These are phyloP conservation scores for Onychostruthus taczanowskii DNA, from an alignment of 2,113 vertebrate genomes.

Conservation along the genomic window DNA sequence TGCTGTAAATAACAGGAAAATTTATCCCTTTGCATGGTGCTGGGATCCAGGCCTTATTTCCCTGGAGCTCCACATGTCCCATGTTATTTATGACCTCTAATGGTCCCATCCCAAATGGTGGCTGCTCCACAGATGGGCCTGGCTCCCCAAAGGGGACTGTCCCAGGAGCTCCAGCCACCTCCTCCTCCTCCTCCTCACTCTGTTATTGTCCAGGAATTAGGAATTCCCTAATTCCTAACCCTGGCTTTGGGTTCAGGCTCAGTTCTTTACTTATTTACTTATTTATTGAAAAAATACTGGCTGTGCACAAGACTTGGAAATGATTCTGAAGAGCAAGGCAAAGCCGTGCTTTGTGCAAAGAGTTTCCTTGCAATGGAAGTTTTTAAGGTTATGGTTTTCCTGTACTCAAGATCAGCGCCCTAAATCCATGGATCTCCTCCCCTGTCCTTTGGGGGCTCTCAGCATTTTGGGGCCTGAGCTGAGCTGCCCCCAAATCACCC, in stretches of 20 bases:
- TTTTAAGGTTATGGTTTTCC: neutral
- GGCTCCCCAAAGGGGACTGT: neutral
- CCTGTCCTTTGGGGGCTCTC: neutral
- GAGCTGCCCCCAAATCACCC: neutral
- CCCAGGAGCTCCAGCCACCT: neutral
- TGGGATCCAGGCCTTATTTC: slow-evolving; percentile 10
- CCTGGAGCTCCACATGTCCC: slow-evolving; percentile 10
- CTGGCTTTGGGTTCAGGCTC: neutral
- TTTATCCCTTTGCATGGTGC: neutral
- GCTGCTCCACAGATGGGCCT: slow-evolving; percentile 32
- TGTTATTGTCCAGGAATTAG: neutral
- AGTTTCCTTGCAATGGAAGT: neutral
- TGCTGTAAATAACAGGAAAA: slow-evolving; percentile 35
- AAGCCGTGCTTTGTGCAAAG: neutral
- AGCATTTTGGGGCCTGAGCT: neutral
- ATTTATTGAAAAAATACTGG: neutral
- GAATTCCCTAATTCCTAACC: no score
- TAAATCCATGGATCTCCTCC: neutral
- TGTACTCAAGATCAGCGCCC: neutral
- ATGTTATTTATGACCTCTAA: slow-evolving; percentile 53
- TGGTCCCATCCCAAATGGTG: slow-evolving; percentile 21
- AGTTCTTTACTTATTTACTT: neutral
- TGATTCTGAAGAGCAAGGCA: neutral
- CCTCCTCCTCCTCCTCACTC: neutral
- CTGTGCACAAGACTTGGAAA: neutral